phyloP scores from a whole-genome alignment of 2,113 vertebrate genomes.

The Cinclus mexicanus region DNA sequence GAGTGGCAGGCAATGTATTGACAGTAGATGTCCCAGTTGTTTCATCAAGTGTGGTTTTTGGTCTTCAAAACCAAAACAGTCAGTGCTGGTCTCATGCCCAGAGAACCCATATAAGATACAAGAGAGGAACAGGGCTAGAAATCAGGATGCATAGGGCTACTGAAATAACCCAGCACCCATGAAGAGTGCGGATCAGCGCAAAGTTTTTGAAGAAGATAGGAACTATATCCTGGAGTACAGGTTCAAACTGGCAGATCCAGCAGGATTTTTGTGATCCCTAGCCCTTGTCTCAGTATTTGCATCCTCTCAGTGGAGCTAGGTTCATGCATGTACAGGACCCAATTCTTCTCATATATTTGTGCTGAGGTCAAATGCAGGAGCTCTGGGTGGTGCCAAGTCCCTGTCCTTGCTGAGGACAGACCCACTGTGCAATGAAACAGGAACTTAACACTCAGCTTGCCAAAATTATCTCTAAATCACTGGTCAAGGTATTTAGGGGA shows the following conservation, averaged over 20 bases:
- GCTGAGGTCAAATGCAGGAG: neutral
- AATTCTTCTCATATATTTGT: neutral
- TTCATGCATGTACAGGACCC: accelerated
- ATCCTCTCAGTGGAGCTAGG: neutral
- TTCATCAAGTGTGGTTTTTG: neutral
- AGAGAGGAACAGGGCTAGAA: neutral
- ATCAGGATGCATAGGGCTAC: neutral
- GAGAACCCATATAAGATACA: neutral
- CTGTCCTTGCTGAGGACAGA: neutral
- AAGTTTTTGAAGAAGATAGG: neutral
- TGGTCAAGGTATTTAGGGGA: neutral
- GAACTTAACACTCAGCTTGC: neutral
- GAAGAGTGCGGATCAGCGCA: neutral
- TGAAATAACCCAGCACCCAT: neutral
- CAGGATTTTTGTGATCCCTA: neutral
- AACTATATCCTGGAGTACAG: neutral
- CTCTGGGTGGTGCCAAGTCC: neutral
- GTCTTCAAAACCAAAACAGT: neutral
- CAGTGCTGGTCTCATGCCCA: neutral
- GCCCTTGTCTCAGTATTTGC: neutral
- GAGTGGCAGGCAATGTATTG: neutral
- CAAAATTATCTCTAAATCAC: neutral
- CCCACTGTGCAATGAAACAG: neutral
- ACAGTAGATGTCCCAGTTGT: neutral
- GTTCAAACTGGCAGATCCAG: neutral